Base-by-base conservation (phyloP, 2,888 invertebrate genomes). In the Sarcophaga variegata region DNA sequence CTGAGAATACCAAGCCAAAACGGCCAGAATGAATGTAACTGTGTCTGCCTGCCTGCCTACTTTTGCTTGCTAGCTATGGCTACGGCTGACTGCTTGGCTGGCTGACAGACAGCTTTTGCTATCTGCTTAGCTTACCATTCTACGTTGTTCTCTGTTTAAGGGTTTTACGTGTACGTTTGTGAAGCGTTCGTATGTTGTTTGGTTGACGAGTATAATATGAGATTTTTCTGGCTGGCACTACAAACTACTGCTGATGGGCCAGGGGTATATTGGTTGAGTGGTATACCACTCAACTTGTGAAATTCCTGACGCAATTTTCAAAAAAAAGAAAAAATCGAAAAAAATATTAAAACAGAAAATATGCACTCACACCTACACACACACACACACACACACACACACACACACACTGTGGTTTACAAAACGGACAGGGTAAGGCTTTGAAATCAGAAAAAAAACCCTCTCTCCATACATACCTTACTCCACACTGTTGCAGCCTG, bases 221-320 rank as follows among this genome's bases (percentile, higher is more conserved):
- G 87, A 81, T 84, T 86, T 81, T 81, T 76, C 85, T 82, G 76
- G 83, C 85, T 82, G 81, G 83, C 85, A 86, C 82, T 88, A 85
- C 84, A 78, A 86, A 82, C 83, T 88, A 84, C 83, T 85, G 85
- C 37, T 37, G 37, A 37, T 37, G 37, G 37, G 8, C 37, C 37
- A 37, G 37, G 37, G 37, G 37, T 81, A 67, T 81, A 82, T 85
- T 75, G 82, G 84, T 77, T 87, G 87, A 87, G 84, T 87, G 87
- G 87, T 84, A 82, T 79, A 87, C 87, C 87, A 87, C 87, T 89
- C 89, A 90, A 90, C 89, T 90, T 91, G 91, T 89, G 88, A 89
- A 90, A 91, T 91, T 91, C 90, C 90, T 91, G 90, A 90, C 90
- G 88, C 86, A 88, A 89, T 88, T 85, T 81, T 78, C 81, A 87